Percentiles rank a stretch among this genome's conserved stretches.
Evolutionary conservation across 2,797 vertebrate species (phyloP).

Genomic region (Rhyacichthys aspro): DNA sequence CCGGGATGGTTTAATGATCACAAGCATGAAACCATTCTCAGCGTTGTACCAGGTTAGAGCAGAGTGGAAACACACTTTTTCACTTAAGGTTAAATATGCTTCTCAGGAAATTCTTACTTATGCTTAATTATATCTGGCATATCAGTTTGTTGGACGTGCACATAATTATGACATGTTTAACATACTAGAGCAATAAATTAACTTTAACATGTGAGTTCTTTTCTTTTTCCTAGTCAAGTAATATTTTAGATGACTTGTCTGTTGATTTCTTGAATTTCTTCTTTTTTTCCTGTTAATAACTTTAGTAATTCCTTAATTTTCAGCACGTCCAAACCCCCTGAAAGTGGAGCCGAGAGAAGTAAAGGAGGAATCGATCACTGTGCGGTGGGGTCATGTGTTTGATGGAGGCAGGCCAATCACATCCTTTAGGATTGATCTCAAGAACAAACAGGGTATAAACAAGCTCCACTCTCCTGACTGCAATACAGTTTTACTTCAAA

Average conservation of each 20-base stretch:
- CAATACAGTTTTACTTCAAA: neutral
- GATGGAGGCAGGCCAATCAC: conserved; percentile 65
- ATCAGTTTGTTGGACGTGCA: too few relatives aligned
- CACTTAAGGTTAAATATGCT: too few relatives aligned
- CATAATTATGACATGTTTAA: too few relatives aligned
- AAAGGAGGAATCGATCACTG: conserved; percentile 52
- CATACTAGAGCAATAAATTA: too few relatives aligned
- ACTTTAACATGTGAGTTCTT: too few relatives aligned
- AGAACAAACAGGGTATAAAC: conserved; percentile 57
- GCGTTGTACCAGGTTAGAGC: conserved; percentile 74
- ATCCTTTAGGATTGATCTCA: conserved; percentile 56
- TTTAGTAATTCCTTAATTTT: too few relatives aligned
- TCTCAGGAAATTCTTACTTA: too few relatives aligned
- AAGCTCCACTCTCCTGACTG: neutral
- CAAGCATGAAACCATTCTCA: conserved; percentile 55
- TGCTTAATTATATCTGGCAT: too few relatives aligned
- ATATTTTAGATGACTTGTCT: too few relatives aligned
- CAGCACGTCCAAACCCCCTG: conserved; percentile 55
- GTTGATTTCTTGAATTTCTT: neutral
- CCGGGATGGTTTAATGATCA: conserved; percentile 82
- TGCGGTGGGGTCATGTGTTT: conserved; percentile 63
- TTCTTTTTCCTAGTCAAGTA: too few relatives aligned
- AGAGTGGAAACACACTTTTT: too few relatives aligned
- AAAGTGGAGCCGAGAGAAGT: conserved; percentile 55
- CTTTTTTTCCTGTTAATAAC: too few relatives aligned